Percentiles rank a stretch among this genome's conserved stretches.
These are phyloP conservation scores for Eptesicus fuscus DNA, from an alignment of 2,113 vertebrate genomes.

Conservation along the genomic window DNA sequence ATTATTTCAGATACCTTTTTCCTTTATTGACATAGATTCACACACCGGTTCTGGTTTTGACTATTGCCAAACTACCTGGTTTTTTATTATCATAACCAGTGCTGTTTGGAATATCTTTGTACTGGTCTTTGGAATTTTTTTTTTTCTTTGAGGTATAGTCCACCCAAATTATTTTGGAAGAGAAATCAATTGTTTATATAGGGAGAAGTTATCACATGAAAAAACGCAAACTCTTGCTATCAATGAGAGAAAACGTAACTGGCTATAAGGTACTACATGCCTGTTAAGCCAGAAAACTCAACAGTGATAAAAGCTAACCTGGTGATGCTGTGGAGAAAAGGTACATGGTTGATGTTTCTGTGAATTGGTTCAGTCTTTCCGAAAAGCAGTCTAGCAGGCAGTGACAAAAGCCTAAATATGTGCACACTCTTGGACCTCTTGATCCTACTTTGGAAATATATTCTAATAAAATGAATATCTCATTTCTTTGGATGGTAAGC, in stretches of 20 bases:
- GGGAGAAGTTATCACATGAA: not conserved
- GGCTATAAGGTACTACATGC: not conserved
- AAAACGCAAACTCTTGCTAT: constrained; percentile 1
- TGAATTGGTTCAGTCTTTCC: not conserved
- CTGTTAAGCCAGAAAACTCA: not conserved
- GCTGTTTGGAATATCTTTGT: not conserved
- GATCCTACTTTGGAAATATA: not conserved
- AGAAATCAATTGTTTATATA: not conserved
- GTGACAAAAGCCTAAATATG: not conserved
- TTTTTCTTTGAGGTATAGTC: not conserved
- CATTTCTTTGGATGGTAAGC: not conserved
- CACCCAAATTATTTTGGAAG: constrained; percentile 3
- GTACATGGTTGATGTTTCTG: not conserved
- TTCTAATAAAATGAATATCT: not conserved
- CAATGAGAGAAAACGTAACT: not conserved
- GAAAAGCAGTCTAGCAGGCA: not conserved
- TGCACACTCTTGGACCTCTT: not conserved
- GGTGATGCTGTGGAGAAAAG: not conserved
- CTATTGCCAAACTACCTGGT: not conserved
- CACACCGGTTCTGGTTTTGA: not conserved
- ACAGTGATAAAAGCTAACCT: not conserved
- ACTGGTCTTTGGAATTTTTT: not conserved
- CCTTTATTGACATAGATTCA: not conserved
- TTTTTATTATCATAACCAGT: constrained; percentile 3
- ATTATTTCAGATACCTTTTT: not conserved